These are phyloP conservation scores for Gastrophryne carolinensis DNA, from an alignment of 2,797 vertebrate species.

Conservation along the genomic window DNA sequence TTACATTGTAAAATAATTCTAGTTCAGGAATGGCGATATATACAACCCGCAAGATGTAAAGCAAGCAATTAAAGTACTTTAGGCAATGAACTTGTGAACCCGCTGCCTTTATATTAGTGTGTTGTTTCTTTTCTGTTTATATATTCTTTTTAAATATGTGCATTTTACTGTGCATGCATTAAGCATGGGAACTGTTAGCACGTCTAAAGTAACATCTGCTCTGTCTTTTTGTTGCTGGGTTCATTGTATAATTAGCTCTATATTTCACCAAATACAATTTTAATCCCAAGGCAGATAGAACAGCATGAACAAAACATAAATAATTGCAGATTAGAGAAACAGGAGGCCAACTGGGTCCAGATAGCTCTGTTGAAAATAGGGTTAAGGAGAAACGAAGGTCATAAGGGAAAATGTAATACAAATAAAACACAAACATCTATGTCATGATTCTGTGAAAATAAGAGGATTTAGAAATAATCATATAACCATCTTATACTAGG, in stretches of 20 bases:
- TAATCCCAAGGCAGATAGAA: slow-evolving; percentile 73
- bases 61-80: slow-evolving; percentile 31
- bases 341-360: slow-evolving; percentile 77
- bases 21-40: neutral
- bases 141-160: slow-evolving; percentile 62
- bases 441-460: slow-evolving; percentile 22
- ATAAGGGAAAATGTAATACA: slow-evolving; percentile 61
- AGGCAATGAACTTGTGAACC: slow-evolving; percentile 39
- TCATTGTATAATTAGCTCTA: slow-evolving; percentile 80
- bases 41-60: slow-evolving; percentile 13
- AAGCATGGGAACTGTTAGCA: slow-evolving; percentile 70
- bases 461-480: neutral
- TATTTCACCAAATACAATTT: slow-evolving; percentile 81
- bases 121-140: slow-evolving; percentile 57
- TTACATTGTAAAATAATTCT: neutral
- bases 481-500: neutral
- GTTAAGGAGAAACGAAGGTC: slow-evolving; percentile 80
- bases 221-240: slow-evolving; percentile 76
- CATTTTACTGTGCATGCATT: slow-evolving; percentile 66
- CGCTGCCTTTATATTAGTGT: slow-evolving; percentile 25
- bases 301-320: slow-evolving; percentile 81
- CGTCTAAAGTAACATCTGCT: slow-evolving; percentile 80
- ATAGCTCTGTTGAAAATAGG: slow-evolving; percentile 73
- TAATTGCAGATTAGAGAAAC: slow-evolving; percentile 82
- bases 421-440: slow-evolving; percentile 60